phyloP scores from a whole-genome alignment of 2,113 vertebrate species.

The Columbina picui region DNA sequence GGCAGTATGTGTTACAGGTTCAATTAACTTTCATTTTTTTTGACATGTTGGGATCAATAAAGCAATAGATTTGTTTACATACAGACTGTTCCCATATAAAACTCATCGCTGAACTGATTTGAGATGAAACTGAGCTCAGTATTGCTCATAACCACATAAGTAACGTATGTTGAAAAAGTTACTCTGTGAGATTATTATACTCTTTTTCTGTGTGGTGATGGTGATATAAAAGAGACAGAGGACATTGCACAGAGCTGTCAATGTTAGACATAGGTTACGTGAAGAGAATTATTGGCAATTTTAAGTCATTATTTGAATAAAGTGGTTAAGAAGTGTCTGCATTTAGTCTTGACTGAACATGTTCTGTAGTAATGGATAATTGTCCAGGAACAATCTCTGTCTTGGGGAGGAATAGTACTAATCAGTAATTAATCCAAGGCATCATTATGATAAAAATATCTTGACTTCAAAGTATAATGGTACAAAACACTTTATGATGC shows the following conservation, averaged over 20 bases:
- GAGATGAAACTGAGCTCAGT: not conserved
- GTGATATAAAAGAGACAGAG: not conserved
- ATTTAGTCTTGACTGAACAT: not conserved
- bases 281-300: not conserved
- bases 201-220: not conserved
- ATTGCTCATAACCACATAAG: not conserved
- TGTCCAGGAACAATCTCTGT: not conserved
- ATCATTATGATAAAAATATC: not conserved
- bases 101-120: not conserved
- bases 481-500: not conserved
- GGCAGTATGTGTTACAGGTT: not conserved
- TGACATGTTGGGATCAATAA: not conserved
- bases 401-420: not conserved
- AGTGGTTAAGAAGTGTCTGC: not conserved
- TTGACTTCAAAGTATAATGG: not conserved
- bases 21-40: accelerated
- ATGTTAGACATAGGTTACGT: not conserved
- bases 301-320: not conserved
- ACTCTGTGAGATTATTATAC: not conserved
- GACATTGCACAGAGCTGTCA: not conserved
- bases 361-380: not conserved
- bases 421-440: not conserved
- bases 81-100: not conserved
- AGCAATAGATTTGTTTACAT: not conserved
- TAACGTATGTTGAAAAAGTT: not conserved